A percentile compares a stretch with the other conserved stretches of the same genome.
These are phyloP conservation scores for Sarotherodon lohbergeri DNA, from an alignment of 2,113 vertebrate species.

Conservation along the genomic window DNA sequence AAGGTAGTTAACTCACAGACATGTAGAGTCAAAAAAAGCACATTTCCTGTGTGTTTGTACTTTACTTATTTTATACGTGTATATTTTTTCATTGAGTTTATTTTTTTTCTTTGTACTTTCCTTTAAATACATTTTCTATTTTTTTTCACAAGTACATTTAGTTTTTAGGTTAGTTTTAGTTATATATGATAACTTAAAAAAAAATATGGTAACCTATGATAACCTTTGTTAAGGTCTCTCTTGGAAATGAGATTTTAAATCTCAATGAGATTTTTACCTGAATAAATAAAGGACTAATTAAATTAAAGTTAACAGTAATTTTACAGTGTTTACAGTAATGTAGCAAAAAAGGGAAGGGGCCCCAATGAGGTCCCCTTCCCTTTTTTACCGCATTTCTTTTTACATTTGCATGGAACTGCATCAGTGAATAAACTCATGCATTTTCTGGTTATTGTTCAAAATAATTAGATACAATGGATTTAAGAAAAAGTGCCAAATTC, in stretches of 20 bases:
- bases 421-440: not conserved
- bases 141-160: not conserved
- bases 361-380: not conserved
- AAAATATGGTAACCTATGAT: too few species aligned
- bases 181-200: too few species aligned
- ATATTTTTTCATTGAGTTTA: not conserved
- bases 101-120: not conserved
- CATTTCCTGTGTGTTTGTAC: not conserved
- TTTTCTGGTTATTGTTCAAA: not conserved
- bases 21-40: not conserved
- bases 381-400: not conserved
- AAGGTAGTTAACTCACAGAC: not conserved
- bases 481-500: not conserved
- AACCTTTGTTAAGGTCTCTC: not conserved
- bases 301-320: not conserved
- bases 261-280: too few species aligned
- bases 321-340: not conserved
- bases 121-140: not conserved
- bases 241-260: too few species aligned
- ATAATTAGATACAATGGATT: not conserved
- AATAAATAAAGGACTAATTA: too few species aligned
- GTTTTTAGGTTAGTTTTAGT: not conserved
- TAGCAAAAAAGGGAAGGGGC: not conserved
- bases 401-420: not conserved
- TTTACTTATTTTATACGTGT: not conserved